phyloP scores from a whole-genome alignment of 2,797 vertebrate species.

The Halcyon leucocephala region DNA sequence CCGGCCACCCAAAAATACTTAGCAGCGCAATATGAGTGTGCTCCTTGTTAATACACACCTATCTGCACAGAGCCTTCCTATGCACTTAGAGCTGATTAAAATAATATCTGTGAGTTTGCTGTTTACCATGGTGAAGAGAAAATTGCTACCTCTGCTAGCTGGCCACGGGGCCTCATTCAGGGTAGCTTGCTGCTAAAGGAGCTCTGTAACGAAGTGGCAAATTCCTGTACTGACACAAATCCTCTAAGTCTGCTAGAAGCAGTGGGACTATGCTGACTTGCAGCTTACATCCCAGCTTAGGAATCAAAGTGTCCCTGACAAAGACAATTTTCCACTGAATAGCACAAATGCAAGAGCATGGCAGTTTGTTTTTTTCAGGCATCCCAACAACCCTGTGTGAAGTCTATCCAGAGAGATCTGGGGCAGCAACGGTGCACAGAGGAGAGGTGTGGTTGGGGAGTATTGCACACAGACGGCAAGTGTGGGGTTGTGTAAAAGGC shows the following conservation, averaged over 20 bases:
- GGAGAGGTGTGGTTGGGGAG: neutral
- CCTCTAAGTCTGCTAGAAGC: neutral
- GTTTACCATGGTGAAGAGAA: conserved; percentile 1
- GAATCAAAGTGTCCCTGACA: conserved; percentile 4
- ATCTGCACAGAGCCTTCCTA: conserved; percentile 65
- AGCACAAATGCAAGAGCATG: neutral
- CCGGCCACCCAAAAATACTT: conserved; percentile 63
- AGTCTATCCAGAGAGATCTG: neutral
- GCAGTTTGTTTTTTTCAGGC: neutral
- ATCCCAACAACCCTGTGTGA: neutral
- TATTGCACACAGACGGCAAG: neutral
- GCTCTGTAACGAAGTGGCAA: conserved; percentile 36
- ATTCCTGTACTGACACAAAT: conserved; percentile 34
- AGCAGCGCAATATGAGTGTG: conserved; percentile 40
- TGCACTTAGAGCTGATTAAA: conserved; percentile 57
- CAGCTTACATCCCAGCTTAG: neutral
- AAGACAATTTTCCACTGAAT: conserved; percentile 3
- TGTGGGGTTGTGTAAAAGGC: neutral
- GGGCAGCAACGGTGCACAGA: neutral
- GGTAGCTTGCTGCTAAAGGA: conserved; percentile 33
- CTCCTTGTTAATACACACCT: conserved; percentile 57
- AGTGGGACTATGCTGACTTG: neutral
- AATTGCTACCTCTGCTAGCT: conserved; percentile 18
- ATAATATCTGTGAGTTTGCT: conserved; percentile 49
- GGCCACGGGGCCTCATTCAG: neutral